A percentile compares a stretch with the other conserved stretches of the same genome.
Evolutionary conservation across 2,888 invertebrate genomes (phyloP).

Genomic region (Lasioglossum villosulum): DNA sequence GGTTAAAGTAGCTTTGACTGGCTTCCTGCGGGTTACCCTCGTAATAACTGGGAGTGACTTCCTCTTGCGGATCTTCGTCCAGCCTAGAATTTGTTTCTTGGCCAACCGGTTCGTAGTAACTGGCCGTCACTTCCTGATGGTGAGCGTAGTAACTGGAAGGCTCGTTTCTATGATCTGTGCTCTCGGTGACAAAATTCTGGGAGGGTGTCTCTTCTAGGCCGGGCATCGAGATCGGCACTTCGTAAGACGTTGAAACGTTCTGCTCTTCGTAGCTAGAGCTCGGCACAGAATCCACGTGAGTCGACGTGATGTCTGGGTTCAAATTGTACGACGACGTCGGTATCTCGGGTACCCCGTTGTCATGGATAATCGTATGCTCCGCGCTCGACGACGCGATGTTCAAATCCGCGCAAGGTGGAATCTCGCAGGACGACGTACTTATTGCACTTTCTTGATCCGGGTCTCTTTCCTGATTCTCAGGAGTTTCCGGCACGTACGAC

Average conservation of each 20-base stretch:
- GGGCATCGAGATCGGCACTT: constrained; percentile 81
- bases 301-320: constrained; percentile 81
- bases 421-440: constrained; percentile 83
- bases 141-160: constrained; percentile 80
- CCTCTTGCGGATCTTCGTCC: constrained; percentile 78
- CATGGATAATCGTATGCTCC: constrained; percentile 80
- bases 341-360: constrained; percentile 82
- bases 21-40: constrained; percentile 78
- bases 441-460: constrained; percentile 83
- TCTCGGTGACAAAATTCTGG: constrained; percentile 81
- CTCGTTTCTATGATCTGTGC: constrained; percentile 77
- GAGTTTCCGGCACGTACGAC: constrained; percentile 83
- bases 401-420: constrained; percentile 82
- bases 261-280: constrained; percentile 82
- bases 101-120: constrained; percentile 77
- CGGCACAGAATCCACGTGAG: constrained; percentile 79
- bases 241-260: constrained; percentile 82
- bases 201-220: constrained; percentile 79
- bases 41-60: constrained; percentile 80
- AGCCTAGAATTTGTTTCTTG: constrained; percentile 76
- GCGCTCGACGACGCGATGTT: constrained; percentile 81
- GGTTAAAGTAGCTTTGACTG: constrained; percentile 80
- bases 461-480: constrained; percentile 82
- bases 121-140: constrained; percentile 77
- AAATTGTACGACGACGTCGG: constrained; percentile 82